phyloP scores from a whole-genome alignment of 2,888 invertebrate species.

The Pristionchus entomophagus region DNA sequence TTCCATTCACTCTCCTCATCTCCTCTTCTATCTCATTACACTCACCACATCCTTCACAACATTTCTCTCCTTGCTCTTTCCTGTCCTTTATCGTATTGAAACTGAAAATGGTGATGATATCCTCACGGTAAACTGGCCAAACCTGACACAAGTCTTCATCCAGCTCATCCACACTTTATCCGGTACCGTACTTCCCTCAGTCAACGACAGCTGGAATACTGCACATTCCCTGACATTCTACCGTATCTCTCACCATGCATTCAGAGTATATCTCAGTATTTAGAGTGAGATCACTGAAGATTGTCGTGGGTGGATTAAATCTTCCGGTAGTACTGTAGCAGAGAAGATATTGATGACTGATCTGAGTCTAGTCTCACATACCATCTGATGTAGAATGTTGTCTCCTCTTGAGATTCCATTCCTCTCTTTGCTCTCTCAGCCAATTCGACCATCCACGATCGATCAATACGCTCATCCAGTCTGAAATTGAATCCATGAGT shows the following conservation, averaged over 20 bases:
- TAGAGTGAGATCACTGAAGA: no score
- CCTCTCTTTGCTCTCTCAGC: neutral
- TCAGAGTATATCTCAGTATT: neutral
- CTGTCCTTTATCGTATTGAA: neutral
- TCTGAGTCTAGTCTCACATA: no score
- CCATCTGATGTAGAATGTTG: neutral
- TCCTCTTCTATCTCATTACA: no score
- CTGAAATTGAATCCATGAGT: neutral
- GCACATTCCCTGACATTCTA: neutral
- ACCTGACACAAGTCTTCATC: neutral
- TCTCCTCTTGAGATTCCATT: neutral
- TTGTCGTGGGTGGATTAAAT: neutral
- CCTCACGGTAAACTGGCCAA: neutral
- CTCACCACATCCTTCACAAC: neutral
- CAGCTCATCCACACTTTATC: neutral
- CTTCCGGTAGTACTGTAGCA: neutral
- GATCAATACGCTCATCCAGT: neutral
- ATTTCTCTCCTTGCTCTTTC: neutral
- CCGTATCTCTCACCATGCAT: neutral
- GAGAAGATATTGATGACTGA: neutral
- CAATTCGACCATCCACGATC: slow-evolving; percentile 5
- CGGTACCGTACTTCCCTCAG: neutral
- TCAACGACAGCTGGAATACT: neutral
- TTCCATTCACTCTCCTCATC: neutral
- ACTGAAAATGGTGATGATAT: neutral